Percentiles rank a stretch among this genome's conserved stretches.
Conservation (phyloP, 1,140 invertebrate species). For the Eulimnadia texana region DNA sequence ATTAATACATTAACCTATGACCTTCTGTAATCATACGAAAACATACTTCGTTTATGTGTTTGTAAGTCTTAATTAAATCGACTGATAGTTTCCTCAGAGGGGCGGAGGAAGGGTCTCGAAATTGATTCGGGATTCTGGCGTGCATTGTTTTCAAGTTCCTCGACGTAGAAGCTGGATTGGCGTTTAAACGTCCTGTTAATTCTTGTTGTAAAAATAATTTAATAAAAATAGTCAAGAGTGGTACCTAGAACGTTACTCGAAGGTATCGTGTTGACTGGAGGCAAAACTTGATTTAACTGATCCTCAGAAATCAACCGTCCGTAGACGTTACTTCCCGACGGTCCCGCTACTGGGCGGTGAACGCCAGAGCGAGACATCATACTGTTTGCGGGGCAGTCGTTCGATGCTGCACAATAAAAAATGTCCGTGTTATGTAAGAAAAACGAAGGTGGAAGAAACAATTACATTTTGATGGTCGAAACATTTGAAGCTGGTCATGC, state of each 20-base stretch:
- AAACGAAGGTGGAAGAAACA: background rate
- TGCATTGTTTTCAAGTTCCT: conserved; percentile 26
- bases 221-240: background rate
- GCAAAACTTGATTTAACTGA: background rate
- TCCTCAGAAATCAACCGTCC: background rate
- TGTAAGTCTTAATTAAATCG: conserved; percentile 99
- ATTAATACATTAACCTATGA: background rate
- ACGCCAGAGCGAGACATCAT: background rate
- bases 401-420: background rate
- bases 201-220: background rate
- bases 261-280: background rate
- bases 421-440: background rate
- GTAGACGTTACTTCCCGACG: background rate
- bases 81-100: conserved; percentile 93
- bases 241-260: background rate
- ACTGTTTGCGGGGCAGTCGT: background rate
- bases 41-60: conserved; percentile 98
- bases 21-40: background rate
- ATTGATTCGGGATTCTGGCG: conserved; percentile 72
- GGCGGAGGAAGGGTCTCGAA: conserved; percentile 78
- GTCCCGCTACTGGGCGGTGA: background rate
- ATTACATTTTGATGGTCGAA: background rate
- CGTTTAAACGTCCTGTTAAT: background rate
- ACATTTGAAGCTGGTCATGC: conserved; percentile 34
- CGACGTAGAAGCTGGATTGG: background rate